phyloP scores from a whole-genome alignment of 2,888 invertebrate species.

The Conistra vaccinii region DNA sequence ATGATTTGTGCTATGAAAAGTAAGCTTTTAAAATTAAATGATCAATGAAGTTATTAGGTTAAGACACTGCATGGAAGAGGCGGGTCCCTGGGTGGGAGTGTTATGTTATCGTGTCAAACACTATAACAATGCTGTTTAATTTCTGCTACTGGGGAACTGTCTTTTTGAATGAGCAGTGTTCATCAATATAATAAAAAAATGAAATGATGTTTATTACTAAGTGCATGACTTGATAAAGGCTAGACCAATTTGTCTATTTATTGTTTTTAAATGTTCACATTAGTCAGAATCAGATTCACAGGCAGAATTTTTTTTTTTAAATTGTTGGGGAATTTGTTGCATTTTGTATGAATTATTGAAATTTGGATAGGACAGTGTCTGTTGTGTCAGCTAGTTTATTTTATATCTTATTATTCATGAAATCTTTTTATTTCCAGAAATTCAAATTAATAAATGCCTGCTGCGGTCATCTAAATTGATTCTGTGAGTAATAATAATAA shows the following conservation, averaged over 20 bases:
- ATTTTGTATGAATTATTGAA: no score
- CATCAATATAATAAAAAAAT: not conserved
- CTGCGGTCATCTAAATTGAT: constrained; percentile 73
- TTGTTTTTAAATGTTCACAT: no score
- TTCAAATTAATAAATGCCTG: constrained; percentile 60
- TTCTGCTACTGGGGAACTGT: not conserved
- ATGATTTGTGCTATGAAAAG: not conserved
- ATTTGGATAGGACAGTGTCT: no score
- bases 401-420: no score
- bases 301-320: no score
- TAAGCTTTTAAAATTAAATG: not conserved
- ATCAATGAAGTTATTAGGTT: not conserved
- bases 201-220: no score
- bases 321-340: no score
- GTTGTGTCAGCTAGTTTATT: no score
- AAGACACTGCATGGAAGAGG: not conserved
- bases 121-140: constrained; percentile 30
- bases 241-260: no score
- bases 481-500: constrained; percentile 72
- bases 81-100: not conserved
- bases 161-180: not conserved
- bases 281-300: no score
- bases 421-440: constrained; percentile 62
- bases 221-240: no score
- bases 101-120: constrained; percentile 11